Evolutionary conservation across 2,888 invertebrate species (phyloP), one percentile per base, ranked within the genome.

Genomic region (Drosophila formosana): DNA sequence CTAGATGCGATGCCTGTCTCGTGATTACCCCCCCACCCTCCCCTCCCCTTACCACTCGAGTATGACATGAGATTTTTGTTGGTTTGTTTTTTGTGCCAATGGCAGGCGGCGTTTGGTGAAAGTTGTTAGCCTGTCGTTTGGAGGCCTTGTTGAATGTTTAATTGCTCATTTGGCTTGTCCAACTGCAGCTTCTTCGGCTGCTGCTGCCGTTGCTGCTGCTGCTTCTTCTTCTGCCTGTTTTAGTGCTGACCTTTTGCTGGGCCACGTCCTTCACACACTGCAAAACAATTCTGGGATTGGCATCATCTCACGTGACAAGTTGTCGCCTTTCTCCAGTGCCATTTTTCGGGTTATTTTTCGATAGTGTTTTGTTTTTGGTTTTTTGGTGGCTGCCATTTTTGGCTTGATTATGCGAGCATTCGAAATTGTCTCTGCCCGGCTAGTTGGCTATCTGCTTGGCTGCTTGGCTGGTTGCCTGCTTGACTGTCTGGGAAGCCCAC

Each of bases 331-430:
- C 86, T 86, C 83, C 85, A 18, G 1, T 61, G 82, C 58, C 73
- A 71, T 63, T 11, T 68, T 68, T 77, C 61, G 51, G 64, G 56
- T 70, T 52, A 61, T 66, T 62, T 75, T 66, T 75, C 56, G 78
- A 63, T 75, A 78, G 72, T 1, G 30, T 30, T 30, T 30, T 18
- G 18, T 18, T 18, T 30, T 30, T 30, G 32, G 79, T 79, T 53
- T 80, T 11, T 11, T 53, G 72, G 65, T 53, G 75, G 72, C 66
- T 53, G 75, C 81, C 74, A 49, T 75, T 83, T 86, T 82, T 72
- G 83, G 86, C 71, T 78, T 80, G 83, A 83, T 87, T 84, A 75
- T 84, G 87, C 82, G 82, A 84, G 84, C 75, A 80, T 70, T 72
- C 75, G 75, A 76, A 81, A 71, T 76, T 76, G 53, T 56, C 75